Evolutionary conservation across 2,888 invertebrate genomes (phyloP), one percentile per base, ranked within the genome.

Genomic region (Leptinotarsa juncta): DNA sequence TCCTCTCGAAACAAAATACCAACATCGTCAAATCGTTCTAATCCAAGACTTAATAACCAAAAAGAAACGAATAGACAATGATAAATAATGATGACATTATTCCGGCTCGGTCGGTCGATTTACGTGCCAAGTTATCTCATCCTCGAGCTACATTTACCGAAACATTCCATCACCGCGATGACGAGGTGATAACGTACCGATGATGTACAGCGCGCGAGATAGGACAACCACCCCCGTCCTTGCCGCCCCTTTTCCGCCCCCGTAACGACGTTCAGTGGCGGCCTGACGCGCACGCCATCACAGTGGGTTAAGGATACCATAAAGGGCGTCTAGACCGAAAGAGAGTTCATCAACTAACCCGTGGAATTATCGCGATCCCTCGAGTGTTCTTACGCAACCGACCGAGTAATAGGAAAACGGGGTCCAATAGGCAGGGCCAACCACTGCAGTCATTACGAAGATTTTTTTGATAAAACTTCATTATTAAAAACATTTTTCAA

Each of bases 161-260:
- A 62, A 62, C 62, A 62, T 62, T 62, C 62, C 62, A 62, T 62
- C 62, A 62, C 32, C 62, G 62, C 62, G 62, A 62, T 72, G 67
- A 72, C 65, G 53, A 62, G 50, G 72, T 68, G 72, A 72, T 72
- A 70, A 73, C 68, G 70, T 66, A 65, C 16, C 55, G 55, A 55
- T 70, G 73, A 70, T 70, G 50, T 73, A 73, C 23, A 48, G 70
- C 62, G 55, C 66, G 62, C 55, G 73, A 70, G 70, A 66, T 66
- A 42, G 23, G 55, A 67, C 57, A 57, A 20, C 72, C 76, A 78
- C 79, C 78, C 77, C 74, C 76, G 10, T 62, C 62, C 16, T 4
- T 57, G 77, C 76, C 77, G 69, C 75, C 4, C 57, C 57, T 18
- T 15, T 0, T 23, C 57, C 12, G 26, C 62, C 42, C n/a, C 10